A percentile compares a stretch with the other conserved stretches of the same genome.
These are phyloP conservation scores for Pheosia gnoma DNA, from an alignment of 2,888 invertebrate species.

Conservation along the genomic window DNA sequence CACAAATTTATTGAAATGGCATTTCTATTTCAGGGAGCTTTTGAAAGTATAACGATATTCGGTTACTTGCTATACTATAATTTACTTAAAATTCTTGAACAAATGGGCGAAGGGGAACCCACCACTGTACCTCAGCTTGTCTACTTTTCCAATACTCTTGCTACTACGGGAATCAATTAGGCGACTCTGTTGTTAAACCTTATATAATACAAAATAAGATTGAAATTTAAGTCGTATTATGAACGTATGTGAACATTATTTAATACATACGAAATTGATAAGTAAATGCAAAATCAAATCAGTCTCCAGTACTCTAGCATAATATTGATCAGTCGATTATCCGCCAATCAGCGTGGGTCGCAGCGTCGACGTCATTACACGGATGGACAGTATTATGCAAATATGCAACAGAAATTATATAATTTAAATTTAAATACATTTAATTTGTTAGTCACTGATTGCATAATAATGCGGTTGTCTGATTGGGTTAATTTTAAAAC, in stretches of 20 bases:
- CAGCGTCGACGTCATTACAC: conserved; percentile 38
- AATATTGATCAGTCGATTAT: conserved; percentile 30
- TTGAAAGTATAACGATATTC: neutral
- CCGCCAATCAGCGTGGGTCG: conserved; percentile 38
- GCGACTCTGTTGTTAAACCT: too few relatives aligned
- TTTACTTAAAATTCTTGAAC: too few relatives aligned
- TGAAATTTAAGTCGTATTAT: too few relatives aligned
- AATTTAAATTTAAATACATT: conserved; percentile 36
- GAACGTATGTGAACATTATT: neutral
- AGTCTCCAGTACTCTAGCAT: conserved; percentile 28
- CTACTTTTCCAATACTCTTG: too few relatives aligned
- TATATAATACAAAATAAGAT: too few relatives aligned
- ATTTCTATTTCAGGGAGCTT: conserved; percentile 13
- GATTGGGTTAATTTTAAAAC: conserved; percentile 10
- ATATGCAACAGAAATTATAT: conserved; percentile 38
- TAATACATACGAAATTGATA: conserved; percentile 12
- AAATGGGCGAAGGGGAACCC: too few relatives aligned
- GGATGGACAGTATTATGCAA: conserved; percentile 44
- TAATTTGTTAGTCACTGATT: conserved; percentile 34
- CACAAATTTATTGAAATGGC: conserved; percentile 34
- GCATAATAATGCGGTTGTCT: conserved; percentile 29
- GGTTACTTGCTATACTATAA: too few relatives aligned
- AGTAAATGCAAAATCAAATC: conserved; percentile 9
- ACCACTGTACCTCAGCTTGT: too few relatives aligned
- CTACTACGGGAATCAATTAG: too few relatives aligned